phyloP scores from a whole-genome alignment of 2,888 invertebrate species.

The Drosophila affinis region DNA sequence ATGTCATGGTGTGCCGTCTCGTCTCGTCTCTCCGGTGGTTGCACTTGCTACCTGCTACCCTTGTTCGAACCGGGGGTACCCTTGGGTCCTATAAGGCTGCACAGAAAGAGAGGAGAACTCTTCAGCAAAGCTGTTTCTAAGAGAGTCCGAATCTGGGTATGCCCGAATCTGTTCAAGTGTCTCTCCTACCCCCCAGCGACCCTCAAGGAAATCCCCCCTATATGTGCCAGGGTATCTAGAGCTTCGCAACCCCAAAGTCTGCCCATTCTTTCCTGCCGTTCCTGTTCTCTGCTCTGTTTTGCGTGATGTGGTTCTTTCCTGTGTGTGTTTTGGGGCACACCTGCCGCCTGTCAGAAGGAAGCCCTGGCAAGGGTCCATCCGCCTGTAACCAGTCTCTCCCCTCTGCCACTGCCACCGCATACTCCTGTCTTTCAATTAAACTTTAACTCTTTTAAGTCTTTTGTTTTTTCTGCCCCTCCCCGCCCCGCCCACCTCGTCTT shows the following conservation, averaged over 20 bases:
- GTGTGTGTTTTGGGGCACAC: slow-evolving; percentile 44
- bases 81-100: neutral
- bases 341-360: slow-evolving; percentile 32
- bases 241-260: neutral
- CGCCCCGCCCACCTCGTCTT: neutral
- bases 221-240: neutral
- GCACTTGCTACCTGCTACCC: neutral
- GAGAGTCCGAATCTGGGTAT: too few relatives aligned
- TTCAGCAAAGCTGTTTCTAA: too few relatives aligned
- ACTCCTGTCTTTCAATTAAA: slow-evolving; percentile 51
- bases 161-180: too few relatives aligned
- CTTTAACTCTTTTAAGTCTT: slow-evolving; percentile 28
- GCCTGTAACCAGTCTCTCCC: slow-evolving; percentile 1
- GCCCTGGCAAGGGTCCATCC: slow-evolving; percentile 26
- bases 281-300: neutral
- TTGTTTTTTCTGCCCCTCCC: slow-evolving; percentile 6
- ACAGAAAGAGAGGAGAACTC: neutral
- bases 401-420: slow-evolving; percentile 4
- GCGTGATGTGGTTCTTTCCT: slow-evolving; percentile 34
- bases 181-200: too few relatives aligned
- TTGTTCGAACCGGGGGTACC: neutral
- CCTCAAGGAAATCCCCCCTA: neutral
- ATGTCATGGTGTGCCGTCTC: neutral
- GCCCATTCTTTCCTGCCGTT: neutral
- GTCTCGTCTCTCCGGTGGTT: neutral